Evolutionary conservation across 1,140 invertebrate species (phyloP).

Genomic region (Euura lappo): DNA sequence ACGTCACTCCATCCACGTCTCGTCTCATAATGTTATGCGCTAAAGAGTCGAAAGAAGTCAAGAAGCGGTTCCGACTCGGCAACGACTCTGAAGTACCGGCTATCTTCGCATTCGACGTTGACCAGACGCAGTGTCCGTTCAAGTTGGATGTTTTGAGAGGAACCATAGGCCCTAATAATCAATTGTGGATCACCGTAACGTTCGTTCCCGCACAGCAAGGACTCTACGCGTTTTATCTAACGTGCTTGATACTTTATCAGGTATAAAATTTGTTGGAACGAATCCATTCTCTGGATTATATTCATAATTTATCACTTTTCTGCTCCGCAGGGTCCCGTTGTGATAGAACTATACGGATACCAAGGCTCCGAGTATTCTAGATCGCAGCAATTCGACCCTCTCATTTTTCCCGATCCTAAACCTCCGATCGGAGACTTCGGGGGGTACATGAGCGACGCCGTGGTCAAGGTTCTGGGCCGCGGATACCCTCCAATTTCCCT

Average conservation of each 20-base stretch:
- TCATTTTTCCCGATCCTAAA: constrained; percentile 19
- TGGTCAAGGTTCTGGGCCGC: constrained; percentile 10
- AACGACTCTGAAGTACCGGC: constrained; percentile 40
- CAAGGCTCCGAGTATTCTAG: constrained; percentile 11
- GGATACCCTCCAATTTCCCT: constrained; percentile 31
- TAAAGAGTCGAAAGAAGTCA: constrained; percentile 23
- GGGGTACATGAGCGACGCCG: constrained; percentile 38
- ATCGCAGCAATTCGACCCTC: constrained; percentile 11
- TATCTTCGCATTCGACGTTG: constrained; percentile 40
- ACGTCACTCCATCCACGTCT: neutral
- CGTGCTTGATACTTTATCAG: constrained; percentile 29
- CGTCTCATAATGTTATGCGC: neutral
- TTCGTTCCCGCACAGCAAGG: constrained; percentile 33
- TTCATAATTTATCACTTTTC: neutral
- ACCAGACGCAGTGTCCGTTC: constrained; percentile 35
- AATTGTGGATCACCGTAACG: constrained; percentile 34
- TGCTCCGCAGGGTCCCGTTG: constrained; percentile 38
- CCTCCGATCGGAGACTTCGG: constrained; percentile 29
- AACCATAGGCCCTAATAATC: constrained; percentile 29
- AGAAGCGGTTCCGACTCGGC: constrained; percentile 34
- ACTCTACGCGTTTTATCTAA: constrained; percentile 32
- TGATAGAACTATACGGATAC: constrained; percentile 44
- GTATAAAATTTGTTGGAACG: neutral
- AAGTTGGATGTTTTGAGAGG: constrained; percentile 34
- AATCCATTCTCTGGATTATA: neutral